Evolutionary conservation across 2,113 vertebrate species (phyloP), one percentile per base, ranked within the genome.

Genomic region (Odobenus rosmarus): DNA sequence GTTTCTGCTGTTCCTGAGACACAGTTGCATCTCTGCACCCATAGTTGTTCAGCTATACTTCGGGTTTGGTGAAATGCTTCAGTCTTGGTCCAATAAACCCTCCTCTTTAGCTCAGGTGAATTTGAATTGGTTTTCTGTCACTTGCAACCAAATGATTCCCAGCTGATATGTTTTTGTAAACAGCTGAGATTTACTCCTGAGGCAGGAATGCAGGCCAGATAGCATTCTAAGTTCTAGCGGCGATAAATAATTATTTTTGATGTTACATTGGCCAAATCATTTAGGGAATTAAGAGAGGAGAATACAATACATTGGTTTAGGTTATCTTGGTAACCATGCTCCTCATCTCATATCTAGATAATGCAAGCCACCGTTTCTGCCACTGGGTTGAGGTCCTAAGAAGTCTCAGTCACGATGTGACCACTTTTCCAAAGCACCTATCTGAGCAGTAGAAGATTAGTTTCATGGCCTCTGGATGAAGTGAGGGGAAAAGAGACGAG

Each of bases 381-480:
- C 19, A 18, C 42, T 89, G 71, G 33, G 42, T 18, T 81, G 33
- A 90, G 46, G 69, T 67, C 36, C 18, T 64, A 85, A 90, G 85
- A 67, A 53, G 51, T 77, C 39, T 39, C 26, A 46, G 62, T 33
- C 24, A 83, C 19, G 19, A 64, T 31, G 36, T 81, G 74, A 71
- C 12, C 5, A 69, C 62, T 95, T 87, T 88, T 51, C 55, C 74
- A 69, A 94, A 84, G n/a, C 57, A 53, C 7, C 13, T 33, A 81
- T 64, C 55, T 84, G 57, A 96, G 33, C 72, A 71, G 57, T 57
- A 76, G 26, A 18, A 79, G 69, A 59, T 92, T 92, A 36, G 31
- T 93, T 87, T 92, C 42, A 51, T 21, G 69, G 92, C 76, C 42
- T 97, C 83, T 88, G 57, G 33, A 84, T 93, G 90, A 97, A 33